These are phyloP conservation scores for Peromyscus attwateri DNA, from an alignment of 2,797 vertebrate species.

Conservation along the genomic window DNA sequence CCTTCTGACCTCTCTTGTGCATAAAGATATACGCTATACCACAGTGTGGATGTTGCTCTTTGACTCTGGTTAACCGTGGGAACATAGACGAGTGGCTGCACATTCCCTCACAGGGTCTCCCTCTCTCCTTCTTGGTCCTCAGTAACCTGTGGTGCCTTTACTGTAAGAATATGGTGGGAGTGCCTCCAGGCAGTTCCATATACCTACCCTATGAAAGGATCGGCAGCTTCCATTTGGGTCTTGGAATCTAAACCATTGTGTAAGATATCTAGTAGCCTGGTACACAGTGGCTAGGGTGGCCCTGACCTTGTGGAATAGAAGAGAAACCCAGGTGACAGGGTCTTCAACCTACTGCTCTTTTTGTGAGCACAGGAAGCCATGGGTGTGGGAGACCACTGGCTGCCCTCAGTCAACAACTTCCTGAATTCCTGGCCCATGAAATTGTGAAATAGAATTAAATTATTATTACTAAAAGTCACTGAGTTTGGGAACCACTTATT, in stretches of 20 bases:
- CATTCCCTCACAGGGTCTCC: too few species aligned
- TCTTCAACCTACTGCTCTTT: neutral
- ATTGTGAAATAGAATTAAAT: neutral
- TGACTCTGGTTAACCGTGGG: too few species aligned
- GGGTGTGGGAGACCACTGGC: too few species aligned
- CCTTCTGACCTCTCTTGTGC: neutral
- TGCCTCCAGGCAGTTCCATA: too few species aligned
- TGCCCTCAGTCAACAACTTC: neutral
- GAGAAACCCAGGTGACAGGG: neutral
- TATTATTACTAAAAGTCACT: neutral
- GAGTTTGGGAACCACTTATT: neutral
- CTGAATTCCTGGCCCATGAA: neutral
- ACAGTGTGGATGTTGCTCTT: neutral
- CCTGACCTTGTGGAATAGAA: neutral
- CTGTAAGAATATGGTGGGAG: neutral
- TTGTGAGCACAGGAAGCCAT: neutral
- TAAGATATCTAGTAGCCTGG: too few species aligned
- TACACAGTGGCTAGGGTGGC: too few species aligned
- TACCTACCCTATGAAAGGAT: neutral
- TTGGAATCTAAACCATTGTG: neutral
- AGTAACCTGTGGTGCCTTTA: neutral
- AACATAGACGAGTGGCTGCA: neutral
- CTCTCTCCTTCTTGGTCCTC: too few species aligned
- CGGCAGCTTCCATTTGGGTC: neutral
- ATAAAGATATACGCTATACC: rapidly evolving